Conservation (phyloP, 2,888 invertebrate genomes). For the Glaucopsyche alexis region DNA sequence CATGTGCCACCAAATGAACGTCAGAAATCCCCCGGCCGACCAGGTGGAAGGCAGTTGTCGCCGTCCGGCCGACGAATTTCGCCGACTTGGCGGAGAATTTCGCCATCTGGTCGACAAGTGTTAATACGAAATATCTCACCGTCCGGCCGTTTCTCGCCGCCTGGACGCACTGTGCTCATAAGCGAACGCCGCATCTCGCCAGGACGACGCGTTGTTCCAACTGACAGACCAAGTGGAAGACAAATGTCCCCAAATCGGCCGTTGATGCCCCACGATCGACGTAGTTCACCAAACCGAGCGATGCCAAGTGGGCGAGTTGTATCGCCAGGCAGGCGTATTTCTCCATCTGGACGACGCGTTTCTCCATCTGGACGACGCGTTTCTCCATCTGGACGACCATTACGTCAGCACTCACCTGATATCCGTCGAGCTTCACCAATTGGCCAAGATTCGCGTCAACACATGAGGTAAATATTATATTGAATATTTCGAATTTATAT, state of each 20-base stretch:
- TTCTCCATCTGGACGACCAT: conserved; percentile 30
- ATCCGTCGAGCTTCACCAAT: conserved; percentile 39
- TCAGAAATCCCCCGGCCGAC: background rate
- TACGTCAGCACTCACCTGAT: conserved; percentile 35
- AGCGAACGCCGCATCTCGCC: background rate
- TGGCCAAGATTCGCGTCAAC: conserved; percentile 35
- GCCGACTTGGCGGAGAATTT: background rate
- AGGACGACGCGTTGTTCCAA: background rate
- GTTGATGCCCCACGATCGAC: background rate
- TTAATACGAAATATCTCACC: background rate
- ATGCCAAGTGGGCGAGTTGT: conserved; percentile 31
- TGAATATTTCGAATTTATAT: conserved; percentile 5
- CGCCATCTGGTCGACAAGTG: conserved; percentile 8
- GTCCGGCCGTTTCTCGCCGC: background rate
- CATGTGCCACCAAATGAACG: background rate
- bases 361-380: conserved; percentile 36
- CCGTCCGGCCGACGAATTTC: background rate
- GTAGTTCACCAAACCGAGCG: background rate
- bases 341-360: conserved; percentile 33
- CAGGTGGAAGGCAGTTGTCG: background rate
- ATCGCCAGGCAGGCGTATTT: conserved; percentile 34
- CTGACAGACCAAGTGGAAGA: background rate
- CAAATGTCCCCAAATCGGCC: background rate
- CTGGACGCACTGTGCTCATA: conserved; percentile 1
- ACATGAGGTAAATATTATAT: background rate